phyloP scores from a whole-genome alignment of 2,888 invertebrate genomes.

The Galeopsomyia nigrocyanea region DNA sequence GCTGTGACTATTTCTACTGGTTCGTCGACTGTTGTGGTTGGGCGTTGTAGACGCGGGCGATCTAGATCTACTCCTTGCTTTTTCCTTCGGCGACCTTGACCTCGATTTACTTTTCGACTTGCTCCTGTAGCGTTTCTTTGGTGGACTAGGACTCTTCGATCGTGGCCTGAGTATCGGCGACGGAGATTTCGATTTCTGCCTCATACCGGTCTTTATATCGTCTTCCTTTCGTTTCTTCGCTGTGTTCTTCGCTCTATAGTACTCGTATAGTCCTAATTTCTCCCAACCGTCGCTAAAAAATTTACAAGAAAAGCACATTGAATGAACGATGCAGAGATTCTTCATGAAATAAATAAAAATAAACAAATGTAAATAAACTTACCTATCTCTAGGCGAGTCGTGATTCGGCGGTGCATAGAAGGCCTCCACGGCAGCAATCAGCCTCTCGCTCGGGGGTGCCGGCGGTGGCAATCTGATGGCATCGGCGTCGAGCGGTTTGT shows the following conservation, averaged over 20 bases:
- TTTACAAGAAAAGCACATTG: neutral
- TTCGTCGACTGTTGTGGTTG: conserved; percentile 66
- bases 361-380: neutral
- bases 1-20: conserved; percentile 63
- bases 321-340: too few relatives aligned
- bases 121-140: conserved; percentile 82
- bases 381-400: conserved; percentile 94
- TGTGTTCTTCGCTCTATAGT: conserved; percentile 95
- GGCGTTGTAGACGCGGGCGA: conserved; percentile 64
- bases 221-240: conserved; percentile 91
- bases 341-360: too few relatives aligned
- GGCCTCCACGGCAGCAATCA: conserved; percentile 94
- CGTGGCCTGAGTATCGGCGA: conserved; percentile 83
- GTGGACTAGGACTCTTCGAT: conserved; percentile 80
- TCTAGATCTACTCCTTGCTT: conserved; percentile 70
- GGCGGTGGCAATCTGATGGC: conserved; percentile 94
- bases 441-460: conserved; percentile 92
- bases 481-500: conserved; percentile 90
- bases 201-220: conserved; percentile 79
- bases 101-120: conserved; percentile 74
- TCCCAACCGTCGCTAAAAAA: conserved; percentile 94
- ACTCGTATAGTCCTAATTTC: conserved; percentile 96
- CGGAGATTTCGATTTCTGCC: conserved; percentile 82
- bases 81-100: conserved; percentile 56
- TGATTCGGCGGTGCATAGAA: conserved; percentile 96